A percentile compares a stretch with the other conserved stretches of the same genome.
These are phyloP conservation scores for Chaetorhynchus papuensis DNA, from an alignment of 2,113 vertebrate species.

Conservation along the genomic window DNA sequence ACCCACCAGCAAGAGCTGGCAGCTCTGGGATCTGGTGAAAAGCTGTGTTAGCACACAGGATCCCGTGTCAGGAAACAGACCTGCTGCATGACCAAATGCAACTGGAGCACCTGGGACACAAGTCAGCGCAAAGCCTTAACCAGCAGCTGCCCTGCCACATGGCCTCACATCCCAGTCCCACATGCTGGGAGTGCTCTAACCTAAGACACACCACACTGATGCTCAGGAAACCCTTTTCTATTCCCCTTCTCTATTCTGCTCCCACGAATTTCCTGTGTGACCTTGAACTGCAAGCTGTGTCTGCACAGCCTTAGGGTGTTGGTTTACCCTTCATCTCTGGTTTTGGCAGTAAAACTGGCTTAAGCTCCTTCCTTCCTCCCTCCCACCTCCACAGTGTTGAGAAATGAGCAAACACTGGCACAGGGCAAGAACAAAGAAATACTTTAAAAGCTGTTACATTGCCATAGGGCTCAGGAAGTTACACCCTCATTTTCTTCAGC, in stretches of 20 bases:
- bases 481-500: not conserved
- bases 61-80: not conserved
- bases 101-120: not conserved
- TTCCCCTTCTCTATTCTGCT: not conserved
- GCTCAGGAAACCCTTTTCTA: not conserved
- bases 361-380: not conserved
- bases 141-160: not conserved
- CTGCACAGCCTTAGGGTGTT: not conserved
- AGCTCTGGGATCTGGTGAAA: not conserved
- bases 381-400: not conserved
- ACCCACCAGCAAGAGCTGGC: not conserved
- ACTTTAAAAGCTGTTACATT: not conserved
- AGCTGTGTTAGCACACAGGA: not conserved
- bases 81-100: not conserved
- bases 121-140: not conserved
- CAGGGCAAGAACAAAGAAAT: not conserved
- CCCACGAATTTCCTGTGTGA: not conserved
- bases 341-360: not conserved
- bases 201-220: not conserved
- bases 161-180: not conserved
- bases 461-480: not conserved
- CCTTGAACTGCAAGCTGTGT: not conserved
- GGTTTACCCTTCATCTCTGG: not conserved
- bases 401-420: not conserved
- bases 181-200: not conserved